These are phyloP conservation scores for Phortica okadai DNA, from an alignment of 2,888 invertebrate genomes.

Conservation along the genomic window DNA sequence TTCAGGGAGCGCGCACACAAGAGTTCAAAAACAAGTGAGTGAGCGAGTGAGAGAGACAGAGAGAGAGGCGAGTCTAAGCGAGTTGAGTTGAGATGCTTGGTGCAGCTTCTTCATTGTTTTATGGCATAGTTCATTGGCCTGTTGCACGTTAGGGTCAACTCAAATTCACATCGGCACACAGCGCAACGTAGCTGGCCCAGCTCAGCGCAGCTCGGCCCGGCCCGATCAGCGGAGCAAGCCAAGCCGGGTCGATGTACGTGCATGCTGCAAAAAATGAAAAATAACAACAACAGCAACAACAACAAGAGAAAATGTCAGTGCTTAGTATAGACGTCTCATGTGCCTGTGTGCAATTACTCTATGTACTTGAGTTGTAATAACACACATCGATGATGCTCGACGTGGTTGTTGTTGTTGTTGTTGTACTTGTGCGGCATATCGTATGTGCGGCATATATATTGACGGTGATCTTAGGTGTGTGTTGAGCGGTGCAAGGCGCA, in stretches of 20 bases:
- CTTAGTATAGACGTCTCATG: constrained; percentile 6
- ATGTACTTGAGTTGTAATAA: constrained; percentile 67
- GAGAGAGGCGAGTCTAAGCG: neutral
- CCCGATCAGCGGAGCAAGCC: too few species aligned
- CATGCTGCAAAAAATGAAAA: neutral
- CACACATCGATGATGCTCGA: constrained; percentile 48
- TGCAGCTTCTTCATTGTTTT: constrained; percentile 26
- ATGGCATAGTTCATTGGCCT: constrained; percentile 28
- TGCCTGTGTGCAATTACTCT: constrained; percentile 62
- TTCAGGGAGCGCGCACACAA: neutral
- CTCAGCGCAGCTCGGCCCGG: too few species aligned
- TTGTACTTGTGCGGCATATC: neutral
- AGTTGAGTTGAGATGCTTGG: neutral
- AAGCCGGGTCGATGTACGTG: too few species aligned
- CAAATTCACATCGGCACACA: constrained; percentile 4
- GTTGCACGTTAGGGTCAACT: constrained; percentile 22
- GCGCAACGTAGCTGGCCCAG: neutral
- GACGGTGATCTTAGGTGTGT: too few species aligned
- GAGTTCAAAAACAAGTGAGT: neutral
- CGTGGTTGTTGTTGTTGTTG: constrained; percentile 53
- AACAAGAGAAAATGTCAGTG: constrained; percentile 37
- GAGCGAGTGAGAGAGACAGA: neutral
- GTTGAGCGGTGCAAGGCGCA: too few species aligned
- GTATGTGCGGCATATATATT: too few species aligned
- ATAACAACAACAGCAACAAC: constrained; percentile 58